A percentile compares a stretch with the other conserved stretches of the same genome.
Evolutionary conservation across 2,888 invertebrate species (phyloP).

Genomic region (Mellilla xanthometata): DNA sequence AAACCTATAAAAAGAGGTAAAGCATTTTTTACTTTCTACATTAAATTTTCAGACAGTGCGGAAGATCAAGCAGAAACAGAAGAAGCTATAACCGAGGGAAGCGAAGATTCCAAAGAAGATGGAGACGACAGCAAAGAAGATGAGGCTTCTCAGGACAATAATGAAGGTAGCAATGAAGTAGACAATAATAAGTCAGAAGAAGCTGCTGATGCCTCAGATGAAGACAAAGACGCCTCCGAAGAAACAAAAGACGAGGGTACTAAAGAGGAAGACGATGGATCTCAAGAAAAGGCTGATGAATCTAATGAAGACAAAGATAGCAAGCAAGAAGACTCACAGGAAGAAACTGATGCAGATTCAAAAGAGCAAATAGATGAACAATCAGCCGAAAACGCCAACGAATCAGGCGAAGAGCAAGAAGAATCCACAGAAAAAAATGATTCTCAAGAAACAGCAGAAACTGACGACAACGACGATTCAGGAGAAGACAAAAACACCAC

Average conservation of each 20-base stretch:
- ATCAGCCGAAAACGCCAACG: constrained; percentile 51
- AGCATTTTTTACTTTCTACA: neutral
- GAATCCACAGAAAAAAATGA: constrained; percentile 49
- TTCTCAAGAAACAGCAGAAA: constrained; percentile 42
- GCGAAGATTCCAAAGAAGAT: constrained; percentile 39
- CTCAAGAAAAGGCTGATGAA: constrained; percentile 47
- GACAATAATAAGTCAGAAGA: constrained; percentile 38
- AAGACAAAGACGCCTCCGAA: constrained; percentile 48
- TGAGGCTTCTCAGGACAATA: constrained; percentile 35
- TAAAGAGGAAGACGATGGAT: constrained; percentile 45
- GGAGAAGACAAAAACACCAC: constrained; percentile 45
- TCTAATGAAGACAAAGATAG: constrained; percentile 48
- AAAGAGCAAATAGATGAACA: constrained; percentile 62
- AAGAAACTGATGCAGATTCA: constrained; percentile 40
- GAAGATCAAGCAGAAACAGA: constrained; percentile 51
- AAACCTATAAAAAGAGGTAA: too few relatives aligned
- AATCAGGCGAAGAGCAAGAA: constrained; percentile 52
- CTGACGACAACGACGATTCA: constrained; percentile 38
- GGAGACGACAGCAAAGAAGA: constrained; percentile 34
- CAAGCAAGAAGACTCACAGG: constrained; percentile 44
- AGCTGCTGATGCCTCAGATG: constrained; percentile 43
- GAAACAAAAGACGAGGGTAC: constrained; percentile 47
- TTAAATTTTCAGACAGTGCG: constrained; percentile 63
- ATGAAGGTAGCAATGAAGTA: constrained; percentile 43
- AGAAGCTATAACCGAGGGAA: constrained; percentile 43